Conservation (phyloP, 2,797 vertebrate species). For the Crypturellus tataupa region DNA sequence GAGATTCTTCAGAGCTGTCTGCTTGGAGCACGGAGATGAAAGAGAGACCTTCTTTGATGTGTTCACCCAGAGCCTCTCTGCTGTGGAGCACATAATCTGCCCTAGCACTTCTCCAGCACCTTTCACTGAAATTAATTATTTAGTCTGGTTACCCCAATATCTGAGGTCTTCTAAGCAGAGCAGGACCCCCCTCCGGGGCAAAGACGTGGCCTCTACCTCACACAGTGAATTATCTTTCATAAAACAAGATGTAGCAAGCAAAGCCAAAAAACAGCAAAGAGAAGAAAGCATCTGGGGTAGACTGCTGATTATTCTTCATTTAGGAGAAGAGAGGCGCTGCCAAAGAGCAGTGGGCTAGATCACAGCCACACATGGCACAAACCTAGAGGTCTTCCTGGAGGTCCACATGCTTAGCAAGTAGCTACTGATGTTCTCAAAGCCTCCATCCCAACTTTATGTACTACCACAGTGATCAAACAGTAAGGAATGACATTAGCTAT, state of each 20-base stretch:
- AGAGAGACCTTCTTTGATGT: conserved; percentile 65
- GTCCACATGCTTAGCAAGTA: neutral
- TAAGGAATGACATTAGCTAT: neutral
- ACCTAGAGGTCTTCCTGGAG: neutral
- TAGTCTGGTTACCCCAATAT: neutral
- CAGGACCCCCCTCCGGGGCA: neutral
- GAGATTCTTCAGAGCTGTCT: conserved; percentile 45
- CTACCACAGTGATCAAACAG: neutral
- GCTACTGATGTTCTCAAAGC: neutral
- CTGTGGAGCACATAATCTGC: neutral
- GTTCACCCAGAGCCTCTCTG: neutral
- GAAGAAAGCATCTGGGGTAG: neutral
- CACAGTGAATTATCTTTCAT: neutral
- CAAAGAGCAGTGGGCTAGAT: fast-evolving
- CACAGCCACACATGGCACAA: neutral
- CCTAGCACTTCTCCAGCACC: conserved; percentile 20
- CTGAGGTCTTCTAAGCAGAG: conserved; percentile 3
- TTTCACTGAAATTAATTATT: conserved; percentile 11
- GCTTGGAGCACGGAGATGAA: conserved; percentile 24
- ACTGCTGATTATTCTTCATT: neutral
- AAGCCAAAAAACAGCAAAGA: neutral
- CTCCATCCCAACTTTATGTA: neutral
- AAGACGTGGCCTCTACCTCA: neutral
- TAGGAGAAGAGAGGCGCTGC: neutral
- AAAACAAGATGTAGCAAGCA: neutral